Evolutionary conservation across 2,888 invertebrate species (phyloP).

Genomic region (Ornithoptera priamus): DNA sequence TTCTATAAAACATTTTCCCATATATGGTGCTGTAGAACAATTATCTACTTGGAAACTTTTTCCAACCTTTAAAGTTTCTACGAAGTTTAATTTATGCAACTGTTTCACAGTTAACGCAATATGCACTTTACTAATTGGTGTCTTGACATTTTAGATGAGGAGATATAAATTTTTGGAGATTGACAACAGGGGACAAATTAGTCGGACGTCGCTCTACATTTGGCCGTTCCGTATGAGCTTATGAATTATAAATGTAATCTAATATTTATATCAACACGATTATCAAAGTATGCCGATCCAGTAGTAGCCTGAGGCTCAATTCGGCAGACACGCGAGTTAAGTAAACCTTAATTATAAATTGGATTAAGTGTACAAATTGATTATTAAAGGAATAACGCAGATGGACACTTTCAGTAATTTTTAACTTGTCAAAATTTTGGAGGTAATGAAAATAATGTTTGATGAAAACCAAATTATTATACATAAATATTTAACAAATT

Average conservation of each 20-base stretch:
- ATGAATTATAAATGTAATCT: constrained; percentile 65
- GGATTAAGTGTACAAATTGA: too few species aligned
- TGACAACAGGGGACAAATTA: constrained; percentile 26
- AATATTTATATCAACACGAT: constrained; percentile 61
- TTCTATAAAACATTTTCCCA: neutral
- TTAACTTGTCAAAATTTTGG: too few species aligned
- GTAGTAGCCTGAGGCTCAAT: constrained; percentile 50
- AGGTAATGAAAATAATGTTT: too few species aligned
- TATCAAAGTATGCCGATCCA: constrained; percentile 67
- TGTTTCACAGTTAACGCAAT: constrained; percentile 18
- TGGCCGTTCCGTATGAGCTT: constrained; percentile 56
- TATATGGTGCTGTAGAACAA: constrained; percentile 14
- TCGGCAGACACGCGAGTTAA: constrained; percentile 18
- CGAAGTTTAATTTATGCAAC: constrained; percentile 18
- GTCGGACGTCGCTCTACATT: constrained; percentile 15
- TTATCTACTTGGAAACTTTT: constrained; percentile 12
- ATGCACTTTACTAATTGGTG: constrained; percentile 22
- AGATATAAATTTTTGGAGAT: constrained; percentile 20
- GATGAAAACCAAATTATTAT: too few species aligned
- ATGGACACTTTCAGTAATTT: too few species aligned
- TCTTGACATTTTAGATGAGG: constrained; percentile 17
- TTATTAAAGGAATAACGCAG: too few species aligned
- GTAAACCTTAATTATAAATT: neutral
- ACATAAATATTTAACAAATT: too few species aligned
- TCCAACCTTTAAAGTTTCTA: constrained; percentile 18